Percentiles rank a stretch among this genome's conserved stretches.
phyloP scores from a whole-genome alignment of 2,797 vertebrate genomes.

The Columba guinea region DNA sequence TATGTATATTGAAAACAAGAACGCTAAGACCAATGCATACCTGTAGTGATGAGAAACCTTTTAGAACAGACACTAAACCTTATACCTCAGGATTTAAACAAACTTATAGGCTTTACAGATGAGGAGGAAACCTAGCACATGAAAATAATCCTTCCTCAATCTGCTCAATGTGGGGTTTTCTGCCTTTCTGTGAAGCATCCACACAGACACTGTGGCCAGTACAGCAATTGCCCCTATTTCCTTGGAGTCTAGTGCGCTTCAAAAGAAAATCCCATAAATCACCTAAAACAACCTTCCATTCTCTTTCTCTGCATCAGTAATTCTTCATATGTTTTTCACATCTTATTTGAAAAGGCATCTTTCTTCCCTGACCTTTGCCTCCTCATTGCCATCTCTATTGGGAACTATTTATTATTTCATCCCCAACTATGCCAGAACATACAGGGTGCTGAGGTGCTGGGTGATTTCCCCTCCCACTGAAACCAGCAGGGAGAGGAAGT shows the following conservation, averaged over 20 bases:
- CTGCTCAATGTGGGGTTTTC: neutral
- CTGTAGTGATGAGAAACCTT: neutral
- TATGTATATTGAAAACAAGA: neutral
- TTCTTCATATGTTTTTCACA: neutral
- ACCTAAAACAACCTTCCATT: neutral
- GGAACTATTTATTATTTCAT: slow-evolving; percentile 5
- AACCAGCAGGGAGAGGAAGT: neutral
- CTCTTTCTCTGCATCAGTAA: neutral
- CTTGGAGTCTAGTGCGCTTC: neutral
- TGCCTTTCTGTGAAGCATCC: neutral
- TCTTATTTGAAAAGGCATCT: neutral
- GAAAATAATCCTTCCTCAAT: neutral
- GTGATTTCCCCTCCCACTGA: neutral
- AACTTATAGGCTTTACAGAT: neutral
- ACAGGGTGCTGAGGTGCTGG: neutral
- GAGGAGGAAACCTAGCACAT: neutral
- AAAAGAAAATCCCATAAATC: slow-evolving; percentile 10
- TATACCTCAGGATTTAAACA: neutral
- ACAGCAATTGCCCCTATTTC: neutral
- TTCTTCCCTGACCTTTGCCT: slow-evolving; percentile 30
- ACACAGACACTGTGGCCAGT: neutral
- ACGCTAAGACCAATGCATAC: accelerated
- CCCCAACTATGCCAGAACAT: neutral
- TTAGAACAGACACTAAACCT: neutral
- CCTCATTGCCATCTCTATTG: neutral